Evolutionary conservation across 2,113 vertebrate species (phyloP).

Genomic region (Tragelaphus strepsiceros): DNA sequence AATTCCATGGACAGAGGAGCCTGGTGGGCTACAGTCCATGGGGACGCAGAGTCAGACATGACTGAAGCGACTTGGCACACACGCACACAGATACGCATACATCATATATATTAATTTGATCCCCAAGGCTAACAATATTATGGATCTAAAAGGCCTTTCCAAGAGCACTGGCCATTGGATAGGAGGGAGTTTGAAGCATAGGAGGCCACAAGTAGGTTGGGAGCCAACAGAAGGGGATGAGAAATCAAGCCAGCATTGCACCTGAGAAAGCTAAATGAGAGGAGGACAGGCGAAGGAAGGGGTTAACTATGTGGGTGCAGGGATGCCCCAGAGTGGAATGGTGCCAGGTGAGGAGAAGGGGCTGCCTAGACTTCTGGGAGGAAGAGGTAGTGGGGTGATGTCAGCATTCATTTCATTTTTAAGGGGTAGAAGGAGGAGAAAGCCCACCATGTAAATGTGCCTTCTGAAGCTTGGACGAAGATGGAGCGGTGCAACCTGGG

Average conservation of each 20-base stretch:
- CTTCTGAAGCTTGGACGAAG: not conserved
- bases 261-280: not conserved
- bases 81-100: accelerated
- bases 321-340: not conserved
- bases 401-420: not conserved
- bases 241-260: not conserved
- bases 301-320: too few species aligned
- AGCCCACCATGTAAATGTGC: not conserved
- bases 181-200: not conserved
- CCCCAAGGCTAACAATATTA: not conserved
- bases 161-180: not conserved
- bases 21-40: not conserved
- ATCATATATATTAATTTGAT: not conserved
- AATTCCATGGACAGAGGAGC: not conserved
- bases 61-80: not conserved
- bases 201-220: not conserved
- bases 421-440: not conserved
- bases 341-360: not conserved
- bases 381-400: not conserved
- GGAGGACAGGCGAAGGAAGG: not conserved
- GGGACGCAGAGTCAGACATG: not conserved
- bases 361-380: not conserved
- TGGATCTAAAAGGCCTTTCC: not conserved
- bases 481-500: too few species aligned
- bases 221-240: not conserved